Percentiles rank a stretch among this genome's conserved stretches.
Evolutionary conservation across 2,888 invertebrate species (phyloP).

Genomic region (Noctua pronuba): DNA sequence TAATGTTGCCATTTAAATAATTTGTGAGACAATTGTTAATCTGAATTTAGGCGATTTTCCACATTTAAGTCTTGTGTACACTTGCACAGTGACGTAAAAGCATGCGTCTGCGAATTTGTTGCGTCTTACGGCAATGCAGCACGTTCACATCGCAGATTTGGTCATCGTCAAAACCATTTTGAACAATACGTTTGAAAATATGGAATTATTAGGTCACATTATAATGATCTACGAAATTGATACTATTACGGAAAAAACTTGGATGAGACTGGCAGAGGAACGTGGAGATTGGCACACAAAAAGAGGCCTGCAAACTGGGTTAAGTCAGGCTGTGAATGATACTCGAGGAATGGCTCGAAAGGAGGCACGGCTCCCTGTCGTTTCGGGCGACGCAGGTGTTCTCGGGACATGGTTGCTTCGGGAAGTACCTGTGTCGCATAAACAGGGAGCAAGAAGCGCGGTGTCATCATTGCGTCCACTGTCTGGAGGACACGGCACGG

Average conservation of each 20-base stretch:
- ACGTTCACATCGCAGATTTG: neutral
- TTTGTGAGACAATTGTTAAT: too few species aligned
- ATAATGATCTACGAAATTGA: neutral
- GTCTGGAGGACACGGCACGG: too few species aligned
- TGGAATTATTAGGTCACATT: neutral
- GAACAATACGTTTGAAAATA: neutral
- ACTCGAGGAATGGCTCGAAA: too few species aligned
- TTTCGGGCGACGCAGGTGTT: too few species aligned
- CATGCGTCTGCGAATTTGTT: neutral
- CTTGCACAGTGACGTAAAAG: neutral
- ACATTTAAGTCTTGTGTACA: neutral
- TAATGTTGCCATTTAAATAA: slow-evolving; percentile 30
- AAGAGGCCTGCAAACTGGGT: neutral
- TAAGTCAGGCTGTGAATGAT: neutral
- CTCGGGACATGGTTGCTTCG: too few species aligned
- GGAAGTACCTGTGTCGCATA: too few species aligned
- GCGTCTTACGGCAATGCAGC: neutral
- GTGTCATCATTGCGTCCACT: too few species aligned
- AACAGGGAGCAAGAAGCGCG: too few species aligned
- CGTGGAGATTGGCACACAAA: neutral
- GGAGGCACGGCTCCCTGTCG: too few species aligned
- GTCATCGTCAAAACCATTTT: neutral
- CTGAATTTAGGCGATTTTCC: neutral
- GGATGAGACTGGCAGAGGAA: neutral
- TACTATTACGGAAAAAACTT: neutral